Evolutionary conservation across 1,140 invertebrate species (phyloP).

Genomic region (Scaptomyza hsui): DNA sequence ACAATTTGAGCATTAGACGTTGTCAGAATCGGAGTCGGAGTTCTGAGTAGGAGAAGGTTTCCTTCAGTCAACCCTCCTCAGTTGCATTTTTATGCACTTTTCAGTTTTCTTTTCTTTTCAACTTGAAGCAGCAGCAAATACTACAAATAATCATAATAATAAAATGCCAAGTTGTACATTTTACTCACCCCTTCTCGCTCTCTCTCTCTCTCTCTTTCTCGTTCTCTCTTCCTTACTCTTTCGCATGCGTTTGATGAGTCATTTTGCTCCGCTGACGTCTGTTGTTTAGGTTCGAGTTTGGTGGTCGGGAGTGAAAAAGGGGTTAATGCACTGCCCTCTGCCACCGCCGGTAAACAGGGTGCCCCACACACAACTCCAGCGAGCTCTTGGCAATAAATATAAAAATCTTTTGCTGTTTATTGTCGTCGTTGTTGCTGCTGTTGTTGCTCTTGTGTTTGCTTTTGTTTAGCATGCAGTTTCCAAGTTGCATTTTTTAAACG

Average conservation of each 20-base stretch:
- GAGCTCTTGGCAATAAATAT: constrained; percentile 75
- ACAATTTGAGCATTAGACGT: constrained; percentile 65
- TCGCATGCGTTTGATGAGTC: constrained; percentile 63
- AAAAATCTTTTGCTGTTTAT: constrained; percentile 73
- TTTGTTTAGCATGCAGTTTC: constrained; percentile 39
- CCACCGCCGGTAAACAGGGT: constrained; percentile 13
- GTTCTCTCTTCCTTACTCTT: not conserved
- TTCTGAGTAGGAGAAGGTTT: not conserved
- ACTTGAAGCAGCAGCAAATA: constrained; percentile 74
- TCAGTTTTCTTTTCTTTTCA: constrained; percentile 71
- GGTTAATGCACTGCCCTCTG: constrained; percentile 75
- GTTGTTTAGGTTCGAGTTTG: constrained; percentile 26
- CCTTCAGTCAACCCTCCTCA: constrained; percentile 36
- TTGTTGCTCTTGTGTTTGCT: constrained; percentile 17
- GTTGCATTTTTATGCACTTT: constrained; percentile 78
- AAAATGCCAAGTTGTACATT: constrained; percentile 81
- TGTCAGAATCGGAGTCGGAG: constrained; percentile 12
- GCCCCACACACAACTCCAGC: constrained; percentile 7
- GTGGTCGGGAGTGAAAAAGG: constrained; percentile 52
- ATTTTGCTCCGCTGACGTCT: constrained; percentile 59
- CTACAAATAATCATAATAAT: constrained; percentile 82
- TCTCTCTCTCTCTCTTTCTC: constrained; percentile 26
- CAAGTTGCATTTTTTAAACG: constrained; percentile 28
- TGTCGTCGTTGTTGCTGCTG: constrained; percentile 38
- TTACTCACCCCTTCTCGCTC: constrained; percentile 42